Conservation (phyloP, 1,140 invertebrate genomes). For the Homarus americanus region DNA sequence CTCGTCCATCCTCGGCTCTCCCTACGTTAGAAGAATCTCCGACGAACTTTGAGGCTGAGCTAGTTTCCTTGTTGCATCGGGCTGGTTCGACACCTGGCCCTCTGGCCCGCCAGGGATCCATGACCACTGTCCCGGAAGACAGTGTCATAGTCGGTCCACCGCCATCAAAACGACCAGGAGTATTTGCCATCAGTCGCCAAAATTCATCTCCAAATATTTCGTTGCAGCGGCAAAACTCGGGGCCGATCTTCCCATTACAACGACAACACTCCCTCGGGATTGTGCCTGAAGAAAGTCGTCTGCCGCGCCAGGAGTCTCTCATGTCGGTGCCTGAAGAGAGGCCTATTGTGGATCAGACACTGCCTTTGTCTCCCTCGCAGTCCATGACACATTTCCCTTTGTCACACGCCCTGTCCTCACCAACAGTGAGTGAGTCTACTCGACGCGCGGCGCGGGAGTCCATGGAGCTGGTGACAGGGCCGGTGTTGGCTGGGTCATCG, state of each 20-base stretch:
- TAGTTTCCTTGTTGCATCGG: slow-evolving; percentile 26
- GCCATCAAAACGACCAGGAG: slow-evolving; percentile 33
- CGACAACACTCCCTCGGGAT: slow-evolving; percentile 67
- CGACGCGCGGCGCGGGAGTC: slow-evolving; percentile 47
- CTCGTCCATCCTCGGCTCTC: slow-evolving; percentile 29
- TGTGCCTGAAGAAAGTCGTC: slow-evolving; percentile 69
- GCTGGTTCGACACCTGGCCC: slow-evolving; percentile 72
- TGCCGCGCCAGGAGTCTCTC: slow-evolving; percentile 68
- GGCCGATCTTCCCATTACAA: slow-evolving; percentile 51
- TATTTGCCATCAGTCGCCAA: slow-evolving; percentile 73
- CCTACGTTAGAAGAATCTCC: slow-evolving; percentile 41
- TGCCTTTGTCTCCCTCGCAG: slow-evolving; percentile 69
- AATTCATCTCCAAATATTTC: slow-evolving; percentile 73
- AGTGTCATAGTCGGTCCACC: slow-evolving; percentile 21
- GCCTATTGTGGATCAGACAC: slow-evolving; percentile 66
- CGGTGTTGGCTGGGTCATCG: slow-evolving; percentile 67
- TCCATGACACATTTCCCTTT: slow-evolving; percentile 68
- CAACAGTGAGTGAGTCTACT: slow-evolving; percentile 20
- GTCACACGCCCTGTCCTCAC: slow-evolving; percentile 43
- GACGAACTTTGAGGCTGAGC: slow-evolving; percentile 21
- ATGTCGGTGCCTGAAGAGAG: slow-evolving; percentile 72
- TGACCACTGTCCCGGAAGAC: slow-evolving; percentile 67
- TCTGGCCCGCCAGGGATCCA: slow-evolving; percentile 65
- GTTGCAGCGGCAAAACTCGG: slow-evolving; percentile 63
- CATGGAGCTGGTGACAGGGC: slow-evolving; percentile 72